Conservation (phyloP, 1,140 invertebrate genomes). For the Nasonia longicornis region DNA sequence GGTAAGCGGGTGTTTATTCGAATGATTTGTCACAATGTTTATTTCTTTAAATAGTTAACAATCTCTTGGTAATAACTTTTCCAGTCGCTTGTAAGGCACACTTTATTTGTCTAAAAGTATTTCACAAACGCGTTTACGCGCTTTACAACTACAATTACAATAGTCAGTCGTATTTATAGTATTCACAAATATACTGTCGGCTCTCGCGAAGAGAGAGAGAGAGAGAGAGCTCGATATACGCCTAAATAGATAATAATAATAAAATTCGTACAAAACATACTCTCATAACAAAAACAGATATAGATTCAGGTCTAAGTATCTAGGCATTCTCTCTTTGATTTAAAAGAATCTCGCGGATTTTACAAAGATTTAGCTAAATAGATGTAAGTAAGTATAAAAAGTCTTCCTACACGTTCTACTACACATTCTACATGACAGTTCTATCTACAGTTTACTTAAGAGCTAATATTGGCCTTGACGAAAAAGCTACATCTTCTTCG, state of each 20-base stretch:
- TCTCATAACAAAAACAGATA: conserved; percentile 63
- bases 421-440: conserved; percentile 51
- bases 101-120: conserved; percentile 48
- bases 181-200: conserved; percentile 61
- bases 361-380: conserved; percentile 32
- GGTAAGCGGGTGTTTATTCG: conserved; percentile 3
- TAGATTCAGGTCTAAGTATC: conserved; percentile 57
- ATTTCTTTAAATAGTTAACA: conserved; percentile 66
- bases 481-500: conserved; percentile 29
- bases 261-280: conserved; percentile 65
- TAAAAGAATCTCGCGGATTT: conserved; percentile 36
- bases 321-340: conserved; percentile 46
- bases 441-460: conserved; percentile 60
- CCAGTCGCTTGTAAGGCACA: conserved; percentile 42
- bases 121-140: conserved; percentile 44
- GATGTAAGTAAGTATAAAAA: conserved; percentile 49
- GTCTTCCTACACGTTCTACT: conserved; percentile 49
- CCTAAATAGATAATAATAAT: conserved; percentile 52
- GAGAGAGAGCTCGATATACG: conserved; percentile 5
- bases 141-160: conserved; percentile 50
- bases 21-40: conserved; percentile 47
- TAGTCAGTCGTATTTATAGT: conserved; percentile 65
- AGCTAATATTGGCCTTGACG: conserved; percentile 62
- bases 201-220: conserved; percentile 17
- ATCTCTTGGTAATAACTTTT: conserved; percentile 55